Conservation (phyloP, 2,113 vertebrate genomes). For the Cisticola juncidis region DNA sequence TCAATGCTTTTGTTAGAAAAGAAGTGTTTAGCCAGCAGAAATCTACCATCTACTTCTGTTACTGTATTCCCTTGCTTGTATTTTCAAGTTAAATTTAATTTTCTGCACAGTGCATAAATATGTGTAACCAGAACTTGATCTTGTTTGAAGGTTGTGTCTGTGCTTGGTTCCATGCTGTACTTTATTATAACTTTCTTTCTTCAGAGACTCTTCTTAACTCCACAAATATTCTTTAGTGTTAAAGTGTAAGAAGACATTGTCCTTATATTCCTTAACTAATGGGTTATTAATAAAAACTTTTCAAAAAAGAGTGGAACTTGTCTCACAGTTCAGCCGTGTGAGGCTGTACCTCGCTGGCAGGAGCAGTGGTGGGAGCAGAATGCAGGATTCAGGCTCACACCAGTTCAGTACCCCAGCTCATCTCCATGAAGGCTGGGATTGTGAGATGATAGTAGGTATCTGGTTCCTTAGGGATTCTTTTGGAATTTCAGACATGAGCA, state of each 20-base stretch:
- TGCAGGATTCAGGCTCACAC: background rate
- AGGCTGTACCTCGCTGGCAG: background rate
- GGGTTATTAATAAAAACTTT: slow-evolving; percentile 76
- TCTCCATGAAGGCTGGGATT: rapidly evolving
- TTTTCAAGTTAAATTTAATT: slow-evolving; percentile 44
- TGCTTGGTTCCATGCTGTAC: slow-evolving; percentile 69
- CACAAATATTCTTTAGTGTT: slow-evolving; percentile 75
- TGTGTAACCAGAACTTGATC: slow-evolving; percentile 57
- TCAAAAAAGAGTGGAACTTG: background rate
- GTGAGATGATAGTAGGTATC: background rate
- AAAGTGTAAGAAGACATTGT: slow-evolving; percentile 67
- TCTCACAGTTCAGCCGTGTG: background rate
- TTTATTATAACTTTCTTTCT: slow-evolving; percentile 65
- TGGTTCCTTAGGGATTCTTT: background rate
- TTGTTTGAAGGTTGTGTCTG: slow-evolving; percentile 65
- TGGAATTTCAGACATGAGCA: background rate
- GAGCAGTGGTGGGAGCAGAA: background rate
- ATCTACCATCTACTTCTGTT: slow-evolving; percentile 56
- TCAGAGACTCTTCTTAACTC: slow-evolving; percentile 60
- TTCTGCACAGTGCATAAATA: slow-evolving; percentile 60
- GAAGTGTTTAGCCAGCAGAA: slow-evolving; percentile 62
- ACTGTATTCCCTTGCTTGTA: slow-evolving; percentile 46
- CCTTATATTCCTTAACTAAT: slow-evolving; percentile 74
- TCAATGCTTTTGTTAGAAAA: slow-evolving; percentile 57
- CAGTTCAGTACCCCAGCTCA: background rate